Evolutionary conservation across 2,888 invertebrate genomes (phyloP), one percentile per base, ranked within the genome.

Genomic region (Dryocosmus kuriphilus): DNA sequence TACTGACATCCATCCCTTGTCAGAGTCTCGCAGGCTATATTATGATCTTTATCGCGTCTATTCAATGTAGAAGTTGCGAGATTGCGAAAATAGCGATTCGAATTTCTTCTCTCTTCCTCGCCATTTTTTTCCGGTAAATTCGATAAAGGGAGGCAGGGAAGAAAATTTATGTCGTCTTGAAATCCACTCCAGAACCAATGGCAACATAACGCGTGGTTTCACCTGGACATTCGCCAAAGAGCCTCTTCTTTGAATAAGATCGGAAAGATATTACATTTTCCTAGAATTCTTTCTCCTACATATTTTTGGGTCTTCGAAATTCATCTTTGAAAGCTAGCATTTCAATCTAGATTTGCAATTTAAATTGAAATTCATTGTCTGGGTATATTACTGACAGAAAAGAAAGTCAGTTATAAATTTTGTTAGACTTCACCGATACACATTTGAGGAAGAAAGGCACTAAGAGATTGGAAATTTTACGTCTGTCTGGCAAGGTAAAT

Each of bases 41-140:
- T 83, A 81, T 84, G 87, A 88, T 87, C 84, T 83, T 88, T 88
- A 88, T 88, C 88, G 82, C 76, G 77, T 84, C 86, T 85, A 85
- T 87, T 87, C 86, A 85, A 82, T 79, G 74, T 67, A 77, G 67
- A 74, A 80, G 81, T 76, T 78, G 80, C 82, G 82, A 85, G 81
- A 75, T 86, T 86, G 86, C 81, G 82, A 87, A 86, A 86, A 86
- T 87, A 85, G 84, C 86, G 86, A 87, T 87, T 86, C 81, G 81
- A 22, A 35, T 78, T 63, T 62, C 38, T 7, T 62, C 38, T 11
- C 41, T 71, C 60, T 19, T 79, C 30, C 57, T 61, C 74, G 24
- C 27, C 76, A 75, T 77, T 79, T 80, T 75, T 78, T 67, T 73
- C 46, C 35, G 62, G 35, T 32, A 67, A 22, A 75, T 65, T 74